Percentiles rank a stretch among this genome's conserved stretches.
Evolutionary conservation across 2,888 invertebrate genomes (phyloP).

Genomic region (Tetranychus piercei): DNA sequence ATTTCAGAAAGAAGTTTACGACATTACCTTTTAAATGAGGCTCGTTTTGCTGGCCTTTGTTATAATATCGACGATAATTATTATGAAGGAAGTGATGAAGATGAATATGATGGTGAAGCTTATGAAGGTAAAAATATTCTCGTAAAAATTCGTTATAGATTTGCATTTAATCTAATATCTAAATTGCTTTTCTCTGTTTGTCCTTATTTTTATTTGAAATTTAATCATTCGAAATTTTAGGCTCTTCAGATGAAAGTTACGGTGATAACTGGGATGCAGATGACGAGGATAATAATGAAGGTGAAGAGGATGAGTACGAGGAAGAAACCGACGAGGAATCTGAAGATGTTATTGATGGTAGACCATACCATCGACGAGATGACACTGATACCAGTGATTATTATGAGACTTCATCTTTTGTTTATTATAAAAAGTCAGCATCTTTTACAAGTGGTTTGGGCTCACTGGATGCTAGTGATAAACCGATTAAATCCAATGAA

Average conservation of each 20-base stretch:
- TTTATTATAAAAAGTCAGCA: slow-evolving; percentile 6
- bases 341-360: slow-evolving; percentile 28
- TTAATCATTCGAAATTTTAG: background rate
- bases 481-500: background rate
- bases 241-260: slow-evolving; percentile 6
- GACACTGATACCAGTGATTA: slow-evolving; percentile 11
- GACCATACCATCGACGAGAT: background rate
- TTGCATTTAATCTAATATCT: background rate
- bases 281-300: slow-evolving; percentile 36
- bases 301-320: slow-evolving; percentile 25
- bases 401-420: slow-evolving; percentile 7
- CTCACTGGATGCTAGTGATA: slow-evolving; percentile 5
- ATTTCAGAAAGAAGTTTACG: slow-evolving; percentile 5
- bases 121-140: slow-evolving; percentile 11
- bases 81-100: slow-evolving; percentile 9
- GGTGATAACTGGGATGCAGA: slow-evolving; percentile 40
- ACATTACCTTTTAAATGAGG: slow-evolving; percentile 22
- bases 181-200: background rate
- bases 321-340: slow-evolving; percentile 23
- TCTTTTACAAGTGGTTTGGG: slow-evolving; percentile 4
- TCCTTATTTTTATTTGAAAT: background rate
- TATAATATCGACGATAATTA: slow-evolving; percentile 7
- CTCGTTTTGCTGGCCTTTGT: slow-evolving; percentile 16
- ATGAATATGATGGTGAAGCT: background rate
- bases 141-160: background rate